Percentiles rank a stretch among this genome's conserved stretches.
Conservation (phyloP, 2,113 vertebrate species). For the Ascaphus truei region DNA sequence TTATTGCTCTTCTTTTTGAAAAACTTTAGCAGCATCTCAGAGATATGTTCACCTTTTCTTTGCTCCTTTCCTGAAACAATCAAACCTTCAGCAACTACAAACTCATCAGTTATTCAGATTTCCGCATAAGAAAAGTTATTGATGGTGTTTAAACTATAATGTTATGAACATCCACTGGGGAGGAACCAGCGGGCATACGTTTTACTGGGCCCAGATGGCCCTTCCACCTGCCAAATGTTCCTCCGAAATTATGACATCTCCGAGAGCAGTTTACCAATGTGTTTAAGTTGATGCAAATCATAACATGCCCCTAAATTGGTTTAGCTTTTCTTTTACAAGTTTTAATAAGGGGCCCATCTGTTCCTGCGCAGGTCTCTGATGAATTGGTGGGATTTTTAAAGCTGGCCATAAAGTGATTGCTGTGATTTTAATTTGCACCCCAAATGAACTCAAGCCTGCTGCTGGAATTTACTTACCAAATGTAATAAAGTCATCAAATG, state of each 20-base stretch:
- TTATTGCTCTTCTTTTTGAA: too few relatives aligned
- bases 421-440: constrained; percentile 34
- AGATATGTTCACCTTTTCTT: too few relatives aligned
- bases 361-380: constrained; percentile 14
- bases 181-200: not conserved
- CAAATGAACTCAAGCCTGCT: constrained; percentile 16
- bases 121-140: constrained; percentile 29
- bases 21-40: too few relatives aligned
- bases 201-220: constrained; percentile 51
- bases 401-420: constrained; percentile 23
- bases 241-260: constrained; percentile 38
- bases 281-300: constrained; percentile 43
- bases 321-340: constrained; percentile 35
- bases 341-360: constrained; percentile 35
- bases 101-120: constrained; percentile 33
- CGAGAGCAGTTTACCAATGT: constrained; percentile 26
- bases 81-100: not conserved
- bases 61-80: too few relatives aligned
- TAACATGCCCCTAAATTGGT: constrained; percentile 44
- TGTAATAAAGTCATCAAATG: constrained; percentile 20
- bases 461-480: not conserved
- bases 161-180: not conserved
- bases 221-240: constrained; percentile 30
- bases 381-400: constrained; percentile 12
- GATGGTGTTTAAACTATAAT: constrained; percentile 28